Evolutionary conservation across 2,888 invertebrate species (phyloP), one percentile per base, ranked within the genome.

Genomic region (Nomada ferruginata): DNA sequence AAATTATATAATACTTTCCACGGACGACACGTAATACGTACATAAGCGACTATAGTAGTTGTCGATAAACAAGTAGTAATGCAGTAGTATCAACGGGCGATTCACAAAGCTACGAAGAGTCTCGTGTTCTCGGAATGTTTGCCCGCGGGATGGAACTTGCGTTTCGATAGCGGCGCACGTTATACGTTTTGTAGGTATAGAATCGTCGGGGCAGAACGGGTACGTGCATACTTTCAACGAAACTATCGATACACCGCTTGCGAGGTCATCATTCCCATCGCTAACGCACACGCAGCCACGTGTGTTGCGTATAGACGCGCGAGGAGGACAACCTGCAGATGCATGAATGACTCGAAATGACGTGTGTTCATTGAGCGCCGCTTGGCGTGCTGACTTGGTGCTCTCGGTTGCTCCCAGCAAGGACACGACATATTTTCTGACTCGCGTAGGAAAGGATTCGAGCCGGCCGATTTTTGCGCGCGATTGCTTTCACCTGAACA

Each of bases 291-390:
- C 82, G 79, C 71, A 71, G 82, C 83, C 84, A 86, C 80, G 85
- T 83, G 87, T 80, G 85, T 86, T 81, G 87, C 86, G 83, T 84
- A 77, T 70, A 76, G 83, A 79, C 75, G 84, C 83, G 85, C 90
- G 90, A 91, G 90, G 47, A 36, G 36, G 91, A 91, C 90, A 91
- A 92, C 90, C 88, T 90, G 90, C 90, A 91, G 91, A 92, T 91
- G 90, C 90, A 92, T 92, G 92, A 92, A 92, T 92, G 92, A 92
- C 91, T 91, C 90, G 90, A 91, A 91, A 91, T 91, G 92, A 92
- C 91, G 92, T 90, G 89, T 90, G 91, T 92, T 92, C 92, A 92
- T 92, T 92, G 92, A 90, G 91, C 87, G 85, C 89, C 82, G 87
- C 85, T 83, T 86, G 88, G 78, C 87, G 88, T 88, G 87, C 86